Conservation (phyloP, 2,797 vertebrate genomes). For the Sebastiscus albofasciatus region DNA sequence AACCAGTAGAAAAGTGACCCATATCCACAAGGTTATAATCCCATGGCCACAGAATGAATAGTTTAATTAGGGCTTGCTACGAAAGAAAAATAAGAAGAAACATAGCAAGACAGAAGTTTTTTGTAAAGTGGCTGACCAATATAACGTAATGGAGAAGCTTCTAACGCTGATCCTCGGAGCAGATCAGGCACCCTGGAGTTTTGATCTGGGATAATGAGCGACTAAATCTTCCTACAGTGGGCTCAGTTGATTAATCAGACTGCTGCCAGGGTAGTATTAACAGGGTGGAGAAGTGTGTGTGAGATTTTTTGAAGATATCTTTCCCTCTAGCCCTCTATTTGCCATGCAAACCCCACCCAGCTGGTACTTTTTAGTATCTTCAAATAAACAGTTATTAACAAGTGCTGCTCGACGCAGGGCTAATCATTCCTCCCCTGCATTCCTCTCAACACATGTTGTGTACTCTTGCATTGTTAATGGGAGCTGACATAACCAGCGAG, state of each 20-base stretch:
- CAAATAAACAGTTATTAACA: slow-evolving; percentile 10
- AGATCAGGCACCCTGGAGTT: slow-evolving; percentile 24
- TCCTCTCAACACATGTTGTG: slow-evolving; percentile 1
- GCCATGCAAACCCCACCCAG: background rate
- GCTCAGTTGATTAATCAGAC: slow-evolving; percentile 59
- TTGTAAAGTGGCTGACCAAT: background rate
- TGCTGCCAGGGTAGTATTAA: slow-evolving; percentile 19
- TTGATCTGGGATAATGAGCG: slow-evolving; percentile 58
- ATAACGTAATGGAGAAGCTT: background rate
- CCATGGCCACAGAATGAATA: background rate
- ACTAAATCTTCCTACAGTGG: slow-evolving; percentile 46
- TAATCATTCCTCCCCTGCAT: background rate
- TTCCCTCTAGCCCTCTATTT: background rate
- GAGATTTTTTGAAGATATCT: background rate
- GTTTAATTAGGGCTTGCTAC: background rate
- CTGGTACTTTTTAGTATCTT: background rate
- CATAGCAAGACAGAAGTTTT: background rate
- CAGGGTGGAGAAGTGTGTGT: background rate
- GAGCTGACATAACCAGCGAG: slow-evolving; percentile 2
- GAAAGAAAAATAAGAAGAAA: background rate
- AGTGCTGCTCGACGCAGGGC: background rate
- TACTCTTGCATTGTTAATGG: background rate
- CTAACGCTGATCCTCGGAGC: background rate
- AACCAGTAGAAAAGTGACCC: background rate
- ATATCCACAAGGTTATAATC: background rate